These are phyloP conservation scores for Athene cunicularia DNA, from an alignment of 2,113 vertebrate species.

Conservation along the genomic window DNA sequence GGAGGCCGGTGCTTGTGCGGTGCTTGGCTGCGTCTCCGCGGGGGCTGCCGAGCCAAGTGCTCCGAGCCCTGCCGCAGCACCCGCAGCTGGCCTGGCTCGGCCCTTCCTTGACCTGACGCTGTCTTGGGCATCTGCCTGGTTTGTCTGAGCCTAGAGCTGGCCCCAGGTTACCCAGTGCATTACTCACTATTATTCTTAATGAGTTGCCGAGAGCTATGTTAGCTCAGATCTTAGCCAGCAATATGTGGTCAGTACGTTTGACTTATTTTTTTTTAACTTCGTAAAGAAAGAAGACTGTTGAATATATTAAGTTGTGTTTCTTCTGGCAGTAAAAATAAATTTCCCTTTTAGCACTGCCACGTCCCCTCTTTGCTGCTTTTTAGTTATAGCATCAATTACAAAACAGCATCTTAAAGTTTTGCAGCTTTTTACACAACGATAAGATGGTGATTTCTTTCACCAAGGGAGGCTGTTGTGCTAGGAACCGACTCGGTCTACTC, in stretches of 20 bases:
- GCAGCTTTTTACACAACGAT: not conserved
- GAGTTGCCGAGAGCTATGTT: not conserved
- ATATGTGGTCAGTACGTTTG: not conserved
- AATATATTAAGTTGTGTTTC: not conserved
- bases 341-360: not conserved
- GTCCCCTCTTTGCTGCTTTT: not conserved
- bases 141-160: not conserved
- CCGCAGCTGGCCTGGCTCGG: accelerated
- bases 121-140: not conserved
- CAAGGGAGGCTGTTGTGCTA: not conserved
- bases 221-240: not conserved
- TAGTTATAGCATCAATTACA: not conserved
- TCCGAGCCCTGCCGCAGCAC: accelerated
- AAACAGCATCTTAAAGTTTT: not conserved
- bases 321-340: not conserved
- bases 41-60: not conserved
- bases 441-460: not conserved
- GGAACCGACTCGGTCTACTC: accelerated
- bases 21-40: accelerated
- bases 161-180: not conserved
- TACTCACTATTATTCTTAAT: not conserved
- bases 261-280: not conserved
- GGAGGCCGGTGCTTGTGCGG: not conserved
- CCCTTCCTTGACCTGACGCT: not conserved
- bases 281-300: not conserved